Conservation (phyloP, 2,797 vertebrate species). For the Rhabdophis nuchalis region DNA sequence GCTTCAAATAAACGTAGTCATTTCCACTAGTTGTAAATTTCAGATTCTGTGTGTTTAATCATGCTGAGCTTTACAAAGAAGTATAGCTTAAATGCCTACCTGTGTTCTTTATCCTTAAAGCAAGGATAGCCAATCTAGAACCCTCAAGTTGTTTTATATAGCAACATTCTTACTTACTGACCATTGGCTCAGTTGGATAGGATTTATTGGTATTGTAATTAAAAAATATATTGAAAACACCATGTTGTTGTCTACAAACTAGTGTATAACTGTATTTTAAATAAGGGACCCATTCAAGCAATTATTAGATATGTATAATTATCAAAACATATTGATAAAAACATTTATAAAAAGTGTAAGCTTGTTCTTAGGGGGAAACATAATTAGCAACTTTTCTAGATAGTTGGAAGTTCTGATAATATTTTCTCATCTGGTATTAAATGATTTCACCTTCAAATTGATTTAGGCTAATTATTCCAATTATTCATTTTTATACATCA, state of each 20-base stretch:
- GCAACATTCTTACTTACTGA: no score
- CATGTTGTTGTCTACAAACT: background rate
- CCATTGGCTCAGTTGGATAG: no score
- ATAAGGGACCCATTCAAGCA: background rate
- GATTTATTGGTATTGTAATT: no score
- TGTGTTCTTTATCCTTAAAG: background rate
- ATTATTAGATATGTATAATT: background rate
- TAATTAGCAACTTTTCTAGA: background rate
- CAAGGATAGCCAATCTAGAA: background rate
- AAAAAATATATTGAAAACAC: background rate
- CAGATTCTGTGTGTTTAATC: background rate
- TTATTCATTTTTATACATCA: background rate
- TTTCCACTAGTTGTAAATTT: background rate
- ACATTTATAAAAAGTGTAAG: background rate
- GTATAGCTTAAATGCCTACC: background rate
- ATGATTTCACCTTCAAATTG: background rate
- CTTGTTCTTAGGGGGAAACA: background rate
- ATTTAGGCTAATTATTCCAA: background rate
- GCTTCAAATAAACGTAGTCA: background rate
- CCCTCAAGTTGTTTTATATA: background rate
- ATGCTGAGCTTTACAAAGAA: background rate
- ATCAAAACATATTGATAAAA: background rate
- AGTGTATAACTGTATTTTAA: background rate
- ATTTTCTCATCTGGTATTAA: background rate
- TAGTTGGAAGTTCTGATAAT: constrained; percentile 12